These are phyloP conservation scores for Colaptes auratus DNA, from an alignment of 2,113 vertebrate genomes.

Conservation along the genomic window DNA sequence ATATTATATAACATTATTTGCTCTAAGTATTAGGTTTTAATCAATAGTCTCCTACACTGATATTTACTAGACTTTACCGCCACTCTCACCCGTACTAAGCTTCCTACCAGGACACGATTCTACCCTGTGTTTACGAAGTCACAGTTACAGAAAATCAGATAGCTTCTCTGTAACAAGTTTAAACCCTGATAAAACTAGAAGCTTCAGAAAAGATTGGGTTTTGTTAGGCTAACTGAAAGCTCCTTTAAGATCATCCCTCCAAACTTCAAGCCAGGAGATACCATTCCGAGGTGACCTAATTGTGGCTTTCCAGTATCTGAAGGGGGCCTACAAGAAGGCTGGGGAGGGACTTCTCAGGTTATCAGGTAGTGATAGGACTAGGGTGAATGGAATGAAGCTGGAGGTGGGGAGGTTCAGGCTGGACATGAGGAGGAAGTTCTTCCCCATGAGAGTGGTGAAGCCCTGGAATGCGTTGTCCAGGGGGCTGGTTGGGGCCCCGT, in stretches of 20 bases:
- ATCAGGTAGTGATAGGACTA: no score
- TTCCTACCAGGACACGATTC: rapidly evolving
- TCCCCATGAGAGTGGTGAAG: no score
- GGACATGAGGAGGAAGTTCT: no score
- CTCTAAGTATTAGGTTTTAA: conserved; percentile 12
- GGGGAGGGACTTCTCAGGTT: no score
- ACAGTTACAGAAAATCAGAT: neutral
- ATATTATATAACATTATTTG: neutral
- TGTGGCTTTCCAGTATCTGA: no score
- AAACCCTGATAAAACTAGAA: neutral
- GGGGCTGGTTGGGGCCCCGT: no score
- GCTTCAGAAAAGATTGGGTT: neutral
- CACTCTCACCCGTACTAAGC: neutral
- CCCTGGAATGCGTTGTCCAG: no score
- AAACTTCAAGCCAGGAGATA: neutral
- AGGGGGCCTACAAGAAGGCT: no score
- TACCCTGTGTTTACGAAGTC: neutral
- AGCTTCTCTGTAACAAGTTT: neutral
- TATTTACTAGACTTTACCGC: neutral
- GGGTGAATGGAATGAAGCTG: no score
- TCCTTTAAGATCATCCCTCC: neutral
- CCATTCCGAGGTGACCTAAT: no score
- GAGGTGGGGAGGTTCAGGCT: no score
- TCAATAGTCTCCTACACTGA: neutral
- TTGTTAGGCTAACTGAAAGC: neutral